Base-by-base conservation (phyloP, 2,113 vertebrate genomes). In the Acinonyx jubatus region DNA sequence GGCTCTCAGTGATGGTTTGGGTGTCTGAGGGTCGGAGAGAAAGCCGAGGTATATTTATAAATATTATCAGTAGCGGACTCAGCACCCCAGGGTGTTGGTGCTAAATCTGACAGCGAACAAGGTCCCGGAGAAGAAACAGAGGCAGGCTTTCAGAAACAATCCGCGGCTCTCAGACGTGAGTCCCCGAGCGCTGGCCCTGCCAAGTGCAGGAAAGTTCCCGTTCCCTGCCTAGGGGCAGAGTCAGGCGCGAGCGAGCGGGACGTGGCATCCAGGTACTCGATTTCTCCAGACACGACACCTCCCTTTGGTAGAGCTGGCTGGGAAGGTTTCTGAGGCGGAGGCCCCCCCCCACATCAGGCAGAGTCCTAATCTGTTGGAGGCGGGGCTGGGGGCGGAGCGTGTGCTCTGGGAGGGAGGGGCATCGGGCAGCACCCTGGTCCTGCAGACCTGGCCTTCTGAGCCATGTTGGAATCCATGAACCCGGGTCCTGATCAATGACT, bases 141-240 rank as follows among this genome's bases (percentile, higher is more conserved):
- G 38, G 12, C 5, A 4, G 25, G 45, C 29, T 7, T 19, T 19
- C 16, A 15, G 2, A 25, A 7, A 25, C 2, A 2, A 41, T 7
- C 6, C 1, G 4, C 41, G 0, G 29, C 50, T 19, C 63, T 33
- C 5, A 0, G 38, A 13, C 7, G 0, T 1, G 16, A 38, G 55
- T 3, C 19, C 25, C 63, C 1, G 7, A 0, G 25, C 27, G 29
- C 66, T 18, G 29, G 3, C 12, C 7, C 1, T 0, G 7, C 86
- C 27, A 1, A 0, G 50, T 13, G 27, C n/a, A 31, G 50, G 4
- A 4, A 7, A 3, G 11, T 41, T 33, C 41, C 63, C 4, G 0
- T 68, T 38, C n/a, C 11, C 2, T 9, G 13, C 57, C 41, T 6
- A 4, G 2, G 3, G 55, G 8, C 8, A 16, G 4, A 45, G 4